Conservation (phyloP, 2,888 invertebrate genomes). For the Lydus trimaculatus region DNA sequence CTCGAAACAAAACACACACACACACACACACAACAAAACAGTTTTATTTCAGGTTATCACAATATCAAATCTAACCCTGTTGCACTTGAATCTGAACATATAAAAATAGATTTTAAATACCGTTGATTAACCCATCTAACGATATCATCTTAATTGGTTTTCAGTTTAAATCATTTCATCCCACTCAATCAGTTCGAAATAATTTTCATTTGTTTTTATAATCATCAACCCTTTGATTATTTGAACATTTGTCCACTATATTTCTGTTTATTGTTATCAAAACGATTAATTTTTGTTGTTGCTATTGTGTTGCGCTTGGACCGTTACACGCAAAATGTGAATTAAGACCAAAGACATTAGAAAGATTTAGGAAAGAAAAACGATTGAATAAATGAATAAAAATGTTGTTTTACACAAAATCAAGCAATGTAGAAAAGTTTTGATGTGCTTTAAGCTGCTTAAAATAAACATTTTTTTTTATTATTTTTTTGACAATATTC, state of each 20-base stretch:
- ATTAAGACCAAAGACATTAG: background rate
- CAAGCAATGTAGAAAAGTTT: background rate
- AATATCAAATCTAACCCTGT: background rate
- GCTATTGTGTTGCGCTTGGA: background rate
- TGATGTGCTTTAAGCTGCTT: background rate
- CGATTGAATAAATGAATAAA: background rate
- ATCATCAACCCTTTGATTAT: background rate
- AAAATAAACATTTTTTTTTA: background rate
- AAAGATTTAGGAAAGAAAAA: background rate
- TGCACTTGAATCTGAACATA: background rate
- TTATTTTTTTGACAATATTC: background rate
- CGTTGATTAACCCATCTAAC: conserved; percentile 23
- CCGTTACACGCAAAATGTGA: background rate
- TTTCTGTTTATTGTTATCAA: too few species aligned
- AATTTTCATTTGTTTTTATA: conserved; percentile 15
- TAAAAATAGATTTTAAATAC: background rate
- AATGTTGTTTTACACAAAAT: background rate
- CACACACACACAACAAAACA: too few species aligned
- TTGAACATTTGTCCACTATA: background rate
- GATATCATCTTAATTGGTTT: conserved; percentile 32
- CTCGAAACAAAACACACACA: too few species aligned
- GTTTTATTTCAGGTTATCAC: background rate
- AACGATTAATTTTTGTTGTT: background rate
- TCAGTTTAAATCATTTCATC: conserved; percentile 27
- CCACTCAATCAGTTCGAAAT: conserved; percentile 26